Evolutionary conservation across 1,140 invertebrate genomes (phyloP), one percentile per base, ranked within the genome.

Genomic region (Sipha flava): DNA sequence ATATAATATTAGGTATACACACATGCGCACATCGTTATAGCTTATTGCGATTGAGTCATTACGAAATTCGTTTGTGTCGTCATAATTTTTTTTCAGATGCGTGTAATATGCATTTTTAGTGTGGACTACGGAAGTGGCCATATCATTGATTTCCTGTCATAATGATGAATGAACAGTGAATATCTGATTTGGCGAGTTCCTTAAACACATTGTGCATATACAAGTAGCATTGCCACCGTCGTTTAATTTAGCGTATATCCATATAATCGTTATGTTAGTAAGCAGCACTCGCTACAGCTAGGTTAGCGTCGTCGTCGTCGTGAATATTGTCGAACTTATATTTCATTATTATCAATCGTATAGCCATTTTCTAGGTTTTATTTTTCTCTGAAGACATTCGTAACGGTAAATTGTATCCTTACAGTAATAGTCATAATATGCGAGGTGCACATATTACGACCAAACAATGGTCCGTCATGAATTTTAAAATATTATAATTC

Each of bases 91-190:
- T n/a, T 37, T 5, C 16, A 18, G 2, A 16, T 43, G 21, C 40
- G 31, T 21, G 3, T 7, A 52, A 64, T 40, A 26, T 16, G 23
- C n/a, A 40, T 34, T 75, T 54, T 40, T 26, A 37, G 52, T 43
- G 73, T 16, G 34, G 31, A 37, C 52, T 59, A 6, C 73, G 73
- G 73, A 77, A 77, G 34, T 77, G 49, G 47, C 49, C 10, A 31
- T 37, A 37, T 57, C 34, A 77, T 77, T 23, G 73, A 77, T 77
- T 77, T 77, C 73, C 73, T 77, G 73, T 77, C 73, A 77, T 29
- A 43, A 3, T 59, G 49, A 77, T 40, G 52, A 77, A 59, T 57
- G 73, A 59, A 77, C 7, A 77, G 52, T 77, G 73, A 57, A 77
- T 77, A 77, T 52, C 23, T 77, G 73, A 77, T 77, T 77, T 59